Evolutionary conservation across 2,888 invertebrate species (phyloP).

Genomic region (Linhomoeus sp.): DNA sequence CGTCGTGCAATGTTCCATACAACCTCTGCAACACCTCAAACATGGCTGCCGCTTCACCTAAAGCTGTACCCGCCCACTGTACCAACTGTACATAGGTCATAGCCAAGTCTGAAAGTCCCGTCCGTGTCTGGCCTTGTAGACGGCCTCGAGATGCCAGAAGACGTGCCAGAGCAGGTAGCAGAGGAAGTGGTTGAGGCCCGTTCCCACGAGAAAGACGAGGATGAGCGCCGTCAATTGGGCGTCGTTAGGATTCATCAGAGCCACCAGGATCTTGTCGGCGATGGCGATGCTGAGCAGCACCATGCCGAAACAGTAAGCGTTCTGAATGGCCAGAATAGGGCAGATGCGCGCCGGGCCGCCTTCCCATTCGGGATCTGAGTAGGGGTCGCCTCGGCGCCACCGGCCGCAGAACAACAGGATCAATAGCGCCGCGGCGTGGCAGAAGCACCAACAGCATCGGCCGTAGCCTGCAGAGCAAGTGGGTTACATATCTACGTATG

Average conservation of each 20-base stretch:
- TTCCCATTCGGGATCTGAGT: too few species aligned
- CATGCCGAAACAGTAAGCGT: slow-evolving; percentile 19
- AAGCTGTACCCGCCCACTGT: too few species aligned
- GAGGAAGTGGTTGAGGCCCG: slow-evolving; percentile 15
- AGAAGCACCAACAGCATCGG: slow-evolving; percentile 18
- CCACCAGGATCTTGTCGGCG: slow-evolving; percentile 8
- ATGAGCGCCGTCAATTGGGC: slow-evolving; percentile 14
- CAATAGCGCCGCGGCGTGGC: slow-evolving; percentile 10
- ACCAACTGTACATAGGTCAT: too few species aligned
- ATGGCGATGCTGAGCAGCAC: slow-evolving; percentile 20
- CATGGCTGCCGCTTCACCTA: too few species aligned
- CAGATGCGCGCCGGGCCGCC: slow-evolving; percentile 14
- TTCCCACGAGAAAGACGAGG: slow-evolving; percentile 10
- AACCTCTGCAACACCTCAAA: too few species aligned
- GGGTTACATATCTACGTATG: not conserved
- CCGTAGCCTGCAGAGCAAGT: slow-evolving; percentile 9
- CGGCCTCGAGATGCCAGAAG: slow-evolving; percentile 16
- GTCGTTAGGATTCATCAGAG: slow-evolving; percentile 12
- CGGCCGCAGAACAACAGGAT: slow-evolving; percentile 5
- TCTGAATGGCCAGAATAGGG: slow-evolving; percentile 17
- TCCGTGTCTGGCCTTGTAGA: slow-evolving; percentile 7
- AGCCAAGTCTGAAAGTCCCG: not conserved
- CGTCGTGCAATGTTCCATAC: too few species aligned
- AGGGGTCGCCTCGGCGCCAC: not conserved
- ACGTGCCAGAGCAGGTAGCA: slow-evolving; percentile 18